phyloP scores from a whole-genome alignment of 1,140 invertebrate genomes.

The Pogonomyrmex barbatus region DNA sequence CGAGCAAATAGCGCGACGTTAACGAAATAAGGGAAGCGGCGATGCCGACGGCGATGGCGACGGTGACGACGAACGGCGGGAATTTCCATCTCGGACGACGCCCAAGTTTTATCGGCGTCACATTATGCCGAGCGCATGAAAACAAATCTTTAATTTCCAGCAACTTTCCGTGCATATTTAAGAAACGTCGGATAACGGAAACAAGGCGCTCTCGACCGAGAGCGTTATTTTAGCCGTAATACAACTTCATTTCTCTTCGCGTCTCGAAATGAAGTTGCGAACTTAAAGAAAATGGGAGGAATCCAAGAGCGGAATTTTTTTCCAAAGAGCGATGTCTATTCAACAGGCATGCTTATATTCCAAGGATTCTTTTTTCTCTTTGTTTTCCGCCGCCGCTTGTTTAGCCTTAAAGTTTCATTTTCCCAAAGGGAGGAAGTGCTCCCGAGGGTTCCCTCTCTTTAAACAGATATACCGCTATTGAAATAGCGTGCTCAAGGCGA shows the following conservation, averaged over 20 bases:
- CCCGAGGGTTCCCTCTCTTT: neutral
- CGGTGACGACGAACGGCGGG: neutral
- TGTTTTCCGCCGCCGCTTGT: neutral
- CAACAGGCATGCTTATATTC: conserved; percentile 44
- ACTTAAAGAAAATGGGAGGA: conserved; percentile 3
- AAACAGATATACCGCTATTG: neutral
- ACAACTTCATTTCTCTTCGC: conserved; percentile 30
- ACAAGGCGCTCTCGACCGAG: neutral
- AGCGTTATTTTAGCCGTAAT: conserved; percentile 33
- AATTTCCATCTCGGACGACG: conserved; percentile 22
- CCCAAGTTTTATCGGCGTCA: conserved; percentile 20
- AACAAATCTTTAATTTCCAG: conserved; percentile 54
- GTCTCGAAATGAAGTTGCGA: conserved; percentile 32
- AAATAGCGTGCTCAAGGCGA: neutral
- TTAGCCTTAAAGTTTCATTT: conserved; percentile 33
- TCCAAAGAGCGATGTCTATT: conserved; percentile 29
- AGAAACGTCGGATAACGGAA: conserved; percentile 2
- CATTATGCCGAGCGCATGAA: neutral
- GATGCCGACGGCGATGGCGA: neutral
- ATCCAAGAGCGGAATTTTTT: conserved; percentile 31
- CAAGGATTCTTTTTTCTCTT: neutral
- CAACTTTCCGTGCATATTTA: conserved; percentile 26
- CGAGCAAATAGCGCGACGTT: conserved; percentile 15
- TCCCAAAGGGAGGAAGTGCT: neutral
- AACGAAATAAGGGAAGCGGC: neutral